Conservation (phyloP, 2,888 invertebrate species). For the Hydraecia micacea region DNA sequence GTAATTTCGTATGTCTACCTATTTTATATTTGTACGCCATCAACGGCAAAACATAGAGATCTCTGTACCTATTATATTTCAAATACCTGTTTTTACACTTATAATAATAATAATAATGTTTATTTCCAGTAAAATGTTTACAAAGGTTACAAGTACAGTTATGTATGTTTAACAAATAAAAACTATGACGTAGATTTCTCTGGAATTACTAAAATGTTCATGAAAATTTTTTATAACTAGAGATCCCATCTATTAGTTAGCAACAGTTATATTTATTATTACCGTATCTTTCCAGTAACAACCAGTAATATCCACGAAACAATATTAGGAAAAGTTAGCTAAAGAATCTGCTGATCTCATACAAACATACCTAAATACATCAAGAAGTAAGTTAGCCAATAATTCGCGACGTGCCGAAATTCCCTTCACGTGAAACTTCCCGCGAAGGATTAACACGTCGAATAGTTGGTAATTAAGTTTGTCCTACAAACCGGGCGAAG, state of each 20-base stretch:
- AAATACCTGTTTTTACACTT: no score
- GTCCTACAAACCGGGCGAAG: constrained; percentile 28
- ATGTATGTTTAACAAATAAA: no score
- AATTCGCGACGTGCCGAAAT: constrained; percentile 36
- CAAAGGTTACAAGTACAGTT: no score
- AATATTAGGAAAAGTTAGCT: neutral
- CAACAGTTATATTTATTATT: neutral
- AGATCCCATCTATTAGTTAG: neutral
- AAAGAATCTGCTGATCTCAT: neutral
- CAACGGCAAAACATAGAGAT: no score
- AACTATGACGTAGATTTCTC: neutral
- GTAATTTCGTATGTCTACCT: no score
- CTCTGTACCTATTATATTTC: no score
- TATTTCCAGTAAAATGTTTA: no score
- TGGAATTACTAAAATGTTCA: neutral
- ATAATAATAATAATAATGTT: no score
- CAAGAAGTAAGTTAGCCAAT: constrained; percentile 35
- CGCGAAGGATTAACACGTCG: constrained; percentile 53
- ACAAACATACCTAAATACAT: constrained; percentile 30
- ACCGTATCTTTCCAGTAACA: neutral
- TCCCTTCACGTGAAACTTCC: constrained; percentile 19
- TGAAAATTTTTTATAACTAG: no score
- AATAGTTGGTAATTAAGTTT: constrained; percentile 55
- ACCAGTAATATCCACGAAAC: neutral
- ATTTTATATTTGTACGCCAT: no score